Evolutionary conservation across 2,797 vertebrate species (phyloP).

Genomic region (Oreortyx pictus): DNA sequence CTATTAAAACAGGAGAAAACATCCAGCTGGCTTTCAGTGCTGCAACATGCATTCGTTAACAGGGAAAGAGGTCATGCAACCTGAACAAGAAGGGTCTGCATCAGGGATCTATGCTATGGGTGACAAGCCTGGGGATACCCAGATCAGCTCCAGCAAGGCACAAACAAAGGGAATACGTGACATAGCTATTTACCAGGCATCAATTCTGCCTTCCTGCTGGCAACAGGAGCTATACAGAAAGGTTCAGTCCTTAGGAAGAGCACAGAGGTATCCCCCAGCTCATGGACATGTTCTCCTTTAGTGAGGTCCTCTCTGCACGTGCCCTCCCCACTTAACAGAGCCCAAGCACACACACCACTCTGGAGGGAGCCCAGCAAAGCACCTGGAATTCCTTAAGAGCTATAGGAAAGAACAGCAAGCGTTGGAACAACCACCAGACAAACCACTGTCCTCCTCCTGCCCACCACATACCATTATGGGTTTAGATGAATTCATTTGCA

Average conservation of each 20-base stretch:
- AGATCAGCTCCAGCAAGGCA: neutral
- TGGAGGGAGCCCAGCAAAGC: neutral
- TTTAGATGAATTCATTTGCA: neutral
- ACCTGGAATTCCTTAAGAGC: rapidly evolving
- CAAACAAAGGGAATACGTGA: neutral
- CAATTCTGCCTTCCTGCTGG: neutral
- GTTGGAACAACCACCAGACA: neutral
- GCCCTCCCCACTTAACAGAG: neutral
- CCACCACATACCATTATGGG: neutral
- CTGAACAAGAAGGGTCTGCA: neutral
- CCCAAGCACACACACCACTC: rapidly evolving
- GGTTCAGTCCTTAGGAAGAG: neutral
- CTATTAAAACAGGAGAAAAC: neutral
- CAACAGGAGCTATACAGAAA: neutral
- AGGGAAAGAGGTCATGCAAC: neutral
- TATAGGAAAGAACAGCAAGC: neutral
- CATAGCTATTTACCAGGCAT: neutral
- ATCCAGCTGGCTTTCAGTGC: neutral
- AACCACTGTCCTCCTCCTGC: neutral
- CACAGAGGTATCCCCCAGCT: neutral
- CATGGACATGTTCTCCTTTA: neutral
- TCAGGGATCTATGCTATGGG: rapidly evolving
- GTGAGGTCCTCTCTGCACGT: neutral
- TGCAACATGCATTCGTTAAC: neutral
- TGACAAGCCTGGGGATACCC: neutral